phyloP scores from a whole-genome alignment of 2,888 invertebrate genomes.

The Axea sp. region DNA sequence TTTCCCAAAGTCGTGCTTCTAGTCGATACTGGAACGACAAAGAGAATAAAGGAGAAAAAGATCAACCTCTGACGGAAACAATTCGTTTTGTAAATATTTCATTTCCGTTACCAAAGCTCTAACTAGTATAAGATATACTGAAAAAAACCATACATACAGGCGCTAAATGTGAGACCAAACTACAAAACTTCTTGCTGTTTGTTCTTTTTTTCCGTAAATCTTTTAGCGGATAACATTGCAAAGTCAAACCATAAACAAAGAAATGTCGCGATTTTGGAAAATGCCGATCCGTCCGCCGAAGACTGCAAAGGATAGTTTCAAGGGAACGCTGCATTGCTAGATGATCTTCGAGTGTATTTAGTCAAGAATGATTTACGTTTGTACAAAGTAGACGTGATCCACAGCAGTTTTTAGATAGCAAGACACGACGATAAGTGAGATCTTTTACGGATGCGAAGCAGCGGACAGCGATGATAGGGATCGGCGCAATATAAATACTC shows the following conservation, averaged over 20 bases:
- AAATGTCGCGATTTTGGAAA: slow-evolving; percentile 20
- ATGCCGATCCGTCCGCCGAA: slow-evolving; percentile 34
- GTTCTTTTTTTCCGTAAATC: slow-evolving; percentile 10
- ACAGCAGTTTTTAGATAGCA: slow-evolving; percentile 43
- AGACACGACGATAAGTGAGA: slow-evolving; percentile 38
- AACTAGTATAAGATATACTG: slow-evolving; percentile 1
- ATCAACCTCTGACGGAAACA: slow-evolving; percentile 25
- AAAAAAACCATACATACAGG: not conserved
- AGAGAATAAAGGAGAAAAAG: not conserved
- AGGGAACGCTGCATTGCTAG: slow-evolving; percentile 29
- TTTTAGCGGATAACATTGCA: slow-evolving; percentile 11
- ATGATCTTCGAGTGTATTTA: slow-evolving; percentile 63
- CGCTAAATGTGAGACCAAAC: not conserved
- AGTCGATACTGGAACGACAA: slow-evolving; percentile 6
- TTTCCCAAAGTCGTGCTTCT: slow-evolving; percentile 22
- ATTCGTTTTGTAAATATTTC: slow-evolving; percentile 58
- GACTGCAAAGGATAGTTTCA: slow-evolving; percentile 33
- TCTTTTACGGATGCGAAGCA: slow-evolving; percentile 48
- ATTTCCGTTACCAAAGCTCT: slow-evolving; percentile 34
- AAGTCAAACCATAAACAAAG: slow-evolving; percentile 24
- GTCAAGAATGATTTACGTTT: slow-evolving; percentile 62
- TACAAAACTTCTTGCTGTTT: too few species aligned
- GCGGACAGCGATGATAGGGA: slow-evolving; percentile 37
- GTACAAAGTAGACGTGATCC: slow-evolving; percentile 59
- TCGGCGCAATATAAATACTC: slow-evolving; percentile 59